These are phyloP conservation scores for Actinemys pallida DNA, from an alignment of 2,113 vertebrate species.

Conservation along the genomic window DNA sequence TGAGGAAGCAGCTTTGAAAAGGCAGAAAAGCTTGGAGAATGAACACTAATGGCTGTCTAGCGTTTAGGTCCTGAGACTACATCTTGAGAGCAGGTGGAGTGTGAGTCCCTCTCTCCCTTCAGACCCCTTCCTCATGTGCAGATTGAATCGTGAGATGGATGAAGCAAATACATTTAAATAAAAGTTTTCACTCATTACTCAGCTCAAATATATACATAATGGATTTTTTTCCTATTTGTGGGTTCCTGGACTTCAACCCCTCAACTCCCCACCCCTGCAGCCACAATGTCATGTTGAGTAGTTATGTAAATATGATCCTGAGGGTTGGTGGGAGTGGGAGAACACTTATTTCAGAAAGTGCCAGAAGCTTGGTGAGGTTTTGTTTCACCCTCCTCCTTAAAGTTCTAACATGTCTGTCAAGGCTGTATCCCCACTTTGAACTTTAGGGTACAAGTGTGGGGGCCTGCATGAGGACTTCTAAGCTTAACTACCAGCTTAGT, in stretches of 20 bases:
- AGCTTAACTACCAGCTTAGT: no score
- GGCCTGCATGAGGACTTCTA: no score
- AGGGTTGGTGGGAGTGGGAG: not conserved
- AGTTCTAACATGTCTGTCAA: not conserved
- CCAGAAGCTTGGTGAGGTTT: not conserved
- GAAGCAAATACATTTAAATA: not conserved
- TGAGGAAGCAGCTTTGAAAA: not conserved
- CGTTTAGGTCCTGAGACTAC: not conserved
- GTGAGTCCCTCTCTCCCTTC: not conserved
- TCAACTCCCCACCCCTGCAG: not conserved
- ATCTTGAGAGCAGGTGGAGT: not conserved
- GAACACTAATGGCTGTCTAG: not conserved
- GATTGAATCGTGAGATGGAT: not conserved
- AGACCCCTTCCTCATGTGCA: not conserved
- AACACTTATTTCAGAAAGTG: not conserved
- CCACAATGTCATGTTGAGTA: not conserved
- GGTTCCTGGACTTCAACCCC: not conserved
- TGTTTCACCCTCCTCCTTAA: not conserved
- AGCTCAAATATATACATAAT: not conserved
- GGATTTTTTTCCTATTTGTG: not conserved
- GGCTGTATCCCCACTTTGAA: no score
- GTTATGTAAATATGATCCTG: not conserved
- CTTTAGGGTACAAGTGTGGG: no score
- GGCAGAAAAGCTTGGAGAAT: not conserved
- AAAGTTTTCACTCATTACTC: not conserved